Evolutionary conservation across 2,113 vertebrate genomes (phyloP).

Genomic region (Dasyornis broadbenti): DNA sequence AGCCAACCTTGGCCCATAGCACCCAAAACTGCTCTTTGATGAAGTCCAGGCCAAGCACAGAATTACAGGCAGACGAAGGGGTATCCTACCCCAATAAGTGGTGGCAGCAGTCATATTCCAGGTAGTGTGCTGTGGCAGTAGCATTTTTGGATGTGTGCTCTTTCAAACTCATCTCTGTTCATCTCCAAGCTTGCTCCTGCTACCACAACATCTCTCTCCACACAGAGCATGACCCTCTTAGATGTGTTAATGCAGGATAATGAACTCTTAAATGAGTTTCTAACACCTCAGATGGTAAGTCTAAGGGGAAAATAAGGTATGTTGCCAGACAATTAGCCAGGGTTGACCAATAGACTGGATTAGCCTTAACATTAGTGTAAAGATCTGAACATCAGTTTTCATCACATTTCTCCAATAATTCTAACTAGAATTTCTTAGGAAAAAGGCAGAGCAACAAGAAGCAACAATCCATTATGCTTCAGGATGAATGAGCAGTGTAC

Average conservation of each 20-base stretch:
- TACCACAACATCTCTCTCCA: background rate
- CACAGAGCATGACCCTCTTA: background rate
- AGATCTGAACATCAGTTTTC: background rate
- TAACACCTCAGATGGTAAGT: background rate
- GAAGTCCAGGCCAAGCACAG: background rate
- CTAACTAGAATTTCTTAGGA: background rate
- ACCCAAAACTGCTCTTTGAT: background rate
- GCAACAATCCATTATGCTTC: background rate
- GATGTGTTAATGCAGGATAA: background rate
- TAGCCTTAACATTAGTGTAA: background rate
- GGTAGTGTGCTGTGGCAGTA: background rate
- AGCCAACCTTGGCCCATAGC: background rate
- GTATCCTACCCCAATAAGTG: too few species aligned
- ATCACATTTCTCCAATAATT: background rate
- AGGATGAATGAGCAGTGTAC: fast-evolving
- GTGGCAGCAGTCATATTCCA: background rate
- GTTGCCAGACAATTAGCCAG: background rate
- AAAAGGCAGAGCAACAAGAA: background rate
- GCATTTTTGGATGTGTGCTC: background rate
- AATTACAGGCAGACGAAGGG: background rate
- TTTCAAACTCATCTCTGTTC: background rate
- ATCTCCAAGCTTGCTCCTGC: background rate
- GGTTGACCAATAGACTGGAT: background rate
- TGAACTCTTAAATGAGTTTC: background rate
- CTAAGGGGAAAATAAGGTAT: background rate